Evolutionary conservation across 2,113 vertebrate genomes (phyloP).

Genomic region (cattle (Bos taurus)): ARS-UCD2.0 NC_037333.1:59791001-59791500

Average conservation of each 20-base stretch:
- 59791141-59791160: rapidly evolving
- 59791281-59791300: not conserved
- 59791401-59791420: not conserved
- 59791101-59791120: not conserved
- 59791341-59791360: not conserved
- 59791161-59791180: not conserved
- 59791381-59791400: not conserved
- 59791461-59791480: not conserved
- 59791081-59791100: not conserved
- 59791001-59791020: not conserved
- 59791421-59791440: not conserved
- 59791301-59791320: not conserved
- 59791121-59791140: not conserved
- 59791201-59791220: not conserved
- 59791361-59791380: not conserved
- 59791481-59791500: not conserved
- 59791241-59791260: not conserved
- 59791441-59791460: not conserved
- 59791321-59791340: not conserved
- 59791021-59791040: not conserved
- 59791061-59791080: not conserved
- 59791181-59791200: not conserved
- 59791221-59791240: not conserved
- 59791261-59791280: not conserved
- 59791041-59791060: not conserved